Evolutionary conservation across 2,797 vertebrate species (phyloP).

Genomic region (Enteromius anoplus): DNA sequence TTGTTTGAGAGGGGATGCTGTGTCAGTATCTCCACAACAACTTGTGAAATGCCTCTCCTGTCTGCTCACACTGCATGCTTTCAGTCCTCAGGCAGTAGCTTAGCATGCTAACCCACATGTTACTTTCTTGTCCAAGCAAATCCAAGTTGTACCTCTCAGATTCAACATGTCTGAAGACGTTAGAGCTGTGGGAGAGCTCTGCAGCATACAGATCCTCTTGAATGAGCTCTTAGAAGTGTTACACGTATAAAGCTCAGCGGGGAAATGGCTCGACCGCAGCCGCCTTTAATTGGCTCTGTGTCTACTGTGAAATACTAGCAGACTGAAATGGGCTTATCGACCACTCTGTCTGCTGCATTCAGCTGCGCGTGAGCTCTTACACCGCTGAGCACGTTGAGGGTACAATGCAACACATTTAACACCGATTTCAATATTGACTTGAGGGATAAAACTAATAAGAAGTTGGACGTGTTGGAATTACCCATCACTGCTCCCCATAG

Average conservation of each 20-base stretch:
- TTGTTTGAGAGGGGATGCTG: background rate
- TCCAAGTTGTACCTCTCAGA: constrained; percentile 13
- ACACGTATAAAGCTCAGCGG: constrained; percentile 27
- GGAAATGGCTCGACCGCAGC: background rate
- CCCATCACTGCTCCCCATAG: constrained; percentile 44
- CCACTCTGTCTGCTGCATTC: constrained; percentile 25
- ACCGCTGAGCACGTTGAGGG: constrained; percentile 29
- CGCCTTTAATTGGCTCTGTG: constrained; percentile 45
- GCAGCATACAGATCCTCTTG: constrained; percentile 30
- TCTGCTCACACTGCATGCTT: constrained; percentile 14
- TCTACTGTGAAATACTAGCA: constrained; percentile 52
- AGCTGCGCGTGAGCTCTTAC: constrained; percentile 22
- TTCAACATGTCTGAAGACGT: background rate
- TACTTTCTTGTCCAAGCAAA: constrained; percentile 28
- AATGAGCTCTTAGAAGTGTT: constrained; percentile 27
- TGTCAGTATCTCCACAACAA: constrained; percentile 1
- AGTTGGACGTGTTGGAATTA: constrained; percentile 49
- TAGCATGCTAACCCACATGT: constrained; percentile 11
- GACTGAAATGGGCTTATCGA: constrained; percentile 49
- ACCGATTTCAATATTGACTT: constrained; percentile 55
- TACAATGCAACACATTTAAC: constrained; percentile 48
- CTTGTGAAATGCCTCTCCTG: constrained; percentile 26
- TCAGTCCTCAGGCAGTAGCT: constrained; percentile 18
- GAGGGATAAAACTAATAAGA: constrained; percentile 61
- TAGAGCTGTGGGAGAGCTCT: constrained; percentile 14